A percentile compares a stretch with the other conserved stretches of the same genome.
These are phyloP conservation scores for Antennarius striatus DNA, from an alignment of 2,113 vertebrate species.

Conservation along the genomic window DNA sequence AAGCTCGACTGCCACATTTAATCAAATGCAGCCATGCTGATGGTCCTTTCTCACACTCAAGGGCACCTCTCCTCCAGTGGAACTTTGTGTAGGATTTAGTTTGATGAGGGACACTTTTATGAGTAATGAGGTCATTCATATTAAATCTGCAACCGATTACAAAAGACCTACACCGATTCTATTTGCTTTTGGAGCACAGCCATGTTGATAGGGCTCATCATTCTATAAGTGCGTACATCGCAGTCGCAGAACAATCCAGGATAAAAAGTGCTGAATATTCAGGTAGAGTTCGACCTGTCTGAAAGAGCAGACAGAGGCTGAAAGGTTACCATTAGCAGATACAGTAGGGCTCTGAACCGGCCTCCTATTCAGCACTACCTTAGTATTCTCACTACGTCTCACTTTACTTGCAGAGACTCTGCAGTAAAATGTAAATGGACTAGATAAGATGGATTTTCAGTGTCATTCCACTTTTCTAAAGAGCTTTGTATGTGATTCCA, in stretches of 20 bases:
- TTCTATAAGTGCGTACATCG: slow-evolving; percentile 13
- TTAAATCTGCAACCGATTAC: slow-evolving; percentile 18
- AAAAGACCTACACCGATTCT: background rate
- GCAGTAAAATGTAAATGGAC: slow-evolving; percentile 71
- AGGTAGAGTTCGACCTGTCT: slow-evolving; percentile 12
- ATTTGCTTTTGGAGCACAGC: slow-evolving; percentile 22
- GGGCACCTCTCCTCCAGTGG: slow-evolving; percentile 47
- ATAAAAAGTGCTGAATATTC: slow-evolving; percentile 60
- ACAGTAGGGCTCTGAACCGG: slow-evolving; percentile 37
- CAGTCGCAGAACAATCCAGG: slow-evolving; percentile 31
- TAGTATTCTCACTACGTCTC: slow-evolving; percentile 64
- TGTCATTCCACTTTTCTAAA: slow-evolving; percentile 69
- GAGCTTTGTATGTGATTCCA: slow-evolving; percentile 57
- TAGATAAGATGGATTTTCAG: slow-evolving; percentile 69
- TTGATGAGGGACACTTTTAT: slow-evolving; percentile 38
- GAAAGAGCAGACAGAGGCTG: slow-evolving; percentile 18
- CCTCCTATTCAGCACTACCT: slow-evolving; percentile 55
- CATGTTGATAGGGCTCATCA: slow-evolving; percentile 30
- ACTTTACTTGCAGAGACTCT: slow-evolving; percentile 46
- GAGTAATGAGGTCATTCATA: slow-evolving; percentile 47
- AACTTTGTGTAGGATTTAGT: slow-evolving; percentile 36
- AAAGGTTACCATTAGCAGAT: slow-evolving; percentile 51
- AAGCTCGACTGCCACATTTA: slow-evolving; percentile 51
- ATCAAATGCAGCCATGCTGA: slow-evolving; percentile 45
- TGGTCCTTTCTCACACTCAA: slow-evolving; percentile 40